phyloP scores from a whole-genome alignment of 2,888 invertebrate genomes.

The Augochlorella aurata region DNA sequence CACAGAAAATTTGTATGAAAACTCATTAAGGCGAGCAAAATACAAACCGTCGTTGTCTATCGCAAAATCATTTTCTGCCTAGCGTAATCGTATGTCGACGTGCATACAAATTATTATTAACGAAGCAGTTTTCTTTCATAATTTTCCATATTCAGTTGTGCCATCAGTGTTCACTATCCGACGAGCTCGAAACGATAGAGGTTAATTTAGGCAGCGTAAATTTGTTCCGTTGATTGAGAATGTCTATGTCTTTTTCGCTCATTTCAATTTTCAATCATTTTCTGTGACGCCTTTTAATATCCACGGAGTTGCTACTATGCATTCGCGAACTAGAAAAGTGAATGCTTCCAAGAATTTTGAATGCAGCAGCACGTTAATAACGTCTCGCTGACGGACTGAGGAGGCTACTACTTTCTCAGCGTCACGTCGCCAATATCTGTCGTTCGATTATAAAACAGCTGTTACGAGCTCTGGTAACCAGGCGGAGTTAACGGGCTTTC shows the following conservation, averaged over 20 bases:
- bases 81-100: background rate
- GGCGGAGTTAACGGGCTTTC: background rate
- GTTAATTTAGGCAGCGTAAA: slow-evolving; percentile 26
- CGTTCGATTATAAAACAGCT: slow-evolving; percentile 42
- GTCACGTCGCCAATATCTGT: slow-evolving; percentile 51
- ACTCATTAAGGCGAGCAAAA: background rate
- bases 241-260: background rate
- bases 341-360: slow-evolving; percentile 12
- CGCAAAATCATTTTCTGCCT: background rate
- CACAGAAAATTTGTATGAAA: background rate
- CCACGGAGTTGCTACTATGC: background rate
- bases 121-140: slow-evolving; percentile 17
- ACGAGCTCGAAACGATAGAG: background rate
- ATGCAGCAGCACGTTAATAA: slow-evolving; percentile 45
- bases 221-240: background rate
- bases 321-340: slow-evolving; percentile 15
- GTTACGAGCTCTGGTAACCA: background rate
- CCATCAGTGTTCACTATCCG: background rate
- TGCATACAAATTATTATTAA: background rate
- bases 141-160: background rate
- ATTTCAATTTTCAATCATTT: slow-evolving; percentile 7
- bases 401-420: slow-evolving; percentile 26
- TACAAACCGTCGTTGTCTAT: background rate
- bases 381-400: slow-evolving; percentile 30
- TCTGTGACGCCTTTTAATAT: slow-evolving; percentile 39